Conservation (phyloP, 2,113 vertebrate species). For the Potamarius usumacintae region DNA sequence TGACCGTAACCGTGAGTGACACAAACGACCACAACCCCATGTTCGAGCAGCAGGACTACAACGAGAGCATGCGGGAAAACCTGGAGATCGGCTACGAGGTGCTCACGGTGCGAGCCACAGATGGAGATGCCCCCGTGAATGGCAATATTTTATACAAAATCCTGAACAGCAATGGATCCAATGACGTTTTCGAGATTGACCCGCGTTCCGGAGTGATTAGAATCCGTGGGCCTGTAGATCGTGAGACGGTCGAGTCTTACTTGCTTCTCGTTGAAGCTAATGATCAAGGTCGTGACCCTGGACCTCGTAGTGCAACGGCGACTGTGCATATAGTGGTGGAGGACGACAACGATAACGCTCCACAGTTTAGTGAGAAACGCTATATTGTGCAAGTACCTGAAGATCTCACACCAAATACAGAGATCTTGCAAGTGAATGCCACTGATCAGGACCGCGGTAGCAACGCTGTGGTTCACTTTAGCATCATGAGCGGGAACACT, state of each 20-base stretch:
- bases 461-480: slow-evolving; percentile 91
- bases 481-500: slow-evolving; percentile 95
- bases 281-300: slow-evolving; percentile 88
- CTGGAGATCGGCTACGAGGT: slow-evolving; percentile 95
- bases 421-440: slow-evolving; percentile 84
- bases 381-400: slow-evolving; percentile 87
- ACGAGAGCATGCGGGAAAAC: slow-evolving; percentile 92
- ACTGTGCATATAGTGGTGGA: slow-evolving; percentile 85
- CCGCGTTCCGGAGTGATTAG: slow-evolving; percentile 88
- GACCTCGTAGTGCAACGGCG: slow-evolving; percentile 85
- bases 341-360: slow-evolving; percentile 92
- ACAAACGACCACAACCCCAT: slow-evolving; percentile 87
- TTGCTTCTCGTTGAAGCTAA: slow-evolving; percentile 85
- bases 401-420: slow-evolving; percentile 78
- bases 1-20: slow-evolving; percentile 86
- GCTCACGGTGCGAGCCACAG: slow-evolving; percentile 89
- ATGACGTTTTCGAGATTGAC: slow-evolving; percentile 88
- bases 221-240: slow-evolving; percentile 85
- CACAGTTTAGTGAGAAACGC: slow-evolving; percentile 92
- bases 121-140: slow-evolving; percentile 85
- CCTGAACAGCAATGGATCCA: slow-evolving; percentile 75
- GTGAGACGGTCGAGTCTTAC: slow-evolving; percentile 85
- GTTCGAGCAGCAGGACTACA: slow-evolving; percentile 92
- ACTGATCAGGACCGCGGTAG: slow-evolving; percentile 86
- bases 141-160: slow-evolving; percentile 90